Evolutionary conservation across 2,888 invertebrate species (phyloP), one percentile per base, ranked within the genome.

Genomic region (Cataglyphis albicans): DNA sequence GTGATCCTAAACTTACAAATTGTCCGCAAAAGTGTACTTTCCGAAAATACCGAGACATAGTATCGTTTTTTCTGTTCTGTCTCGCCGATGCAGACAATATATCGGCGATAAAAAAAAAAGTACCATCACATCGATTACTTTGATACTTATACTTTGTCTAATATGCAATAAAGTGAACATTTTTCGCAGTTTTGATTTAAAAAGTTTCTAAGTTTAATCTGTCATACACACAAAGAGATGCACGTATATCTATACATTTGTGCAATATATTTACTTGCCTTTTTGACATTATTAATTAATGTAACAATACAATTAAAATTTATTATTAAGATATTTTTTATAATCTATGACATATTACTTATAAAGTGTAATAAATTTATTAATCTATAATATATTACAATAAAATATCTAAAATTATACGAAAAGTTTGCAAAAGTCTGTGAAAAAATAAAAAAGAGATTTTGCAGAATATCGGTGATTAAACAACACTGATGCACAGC

Each of bases 1-100:
- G 57, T 44, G 57, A 57, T 55, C 9, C 44, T 78, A 44, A 68
- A 78, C 78, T 80, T 80, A 44, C 32, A 70, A 80, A 61, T 80
- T 70, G 59, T 59, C 35, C 57, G 44, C 18, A 48, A 59, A 78
- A 44, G 12, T 44, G 44, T 44, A 21, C 35, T 78, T 41, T 68
- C 25, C 15, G 10, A 25, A 35, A 68, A 78, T 29, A 59, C 12
- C 57, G 10, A 68, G 29, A 68, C 44, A 18, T 59, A 9, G 18
- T 29, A 35, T 52, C 55, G n/a, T 48, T 76, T 59, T 59, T 38
- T 48, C 9, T 44, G 1, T 15, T 44, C 21, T 4, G n/a, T 59
- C 44, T 48, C 68, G n/a, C 29, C 29, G 10, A 41, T 3, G 21
- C 15, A 38, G 38, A 52, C 18, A 18, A 44, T 32, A 18, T 52